A percentile compares a stretch with the other conserved stretches of the same genome.
Evolutionary conservation across 2,113 vertebrate genomes (phyloP).

Genomic region (Coryphaenoides rupestris): DNA sequence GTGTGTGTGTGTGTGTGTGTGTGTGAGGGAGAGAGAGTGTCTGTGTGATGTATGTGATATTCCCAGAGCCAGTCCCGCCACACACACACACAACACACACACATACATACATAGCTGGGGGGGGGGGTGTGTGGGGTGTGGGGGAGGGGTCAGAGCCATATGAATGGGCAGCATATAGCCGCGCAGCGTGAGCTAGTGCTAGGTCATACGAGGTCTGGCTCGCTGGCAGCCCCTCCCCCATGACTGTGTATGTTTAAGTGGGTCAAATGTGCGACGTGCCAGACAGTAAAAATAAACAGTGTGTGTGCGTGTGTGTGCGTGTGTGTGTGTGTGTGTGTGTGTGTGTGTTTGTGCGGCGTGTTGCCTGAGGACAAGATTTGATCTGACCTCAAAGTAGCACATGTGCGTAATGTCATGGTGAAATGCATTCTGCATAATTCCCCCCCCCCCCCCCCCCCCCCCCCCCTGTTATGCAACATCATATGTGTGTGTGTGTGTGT

Average conservation of each 20-base stretch:
- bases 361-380: no score
- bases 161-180: slow-evolving; percentile 36
- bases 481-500: no score
- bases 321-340: no score
- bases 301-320: no score
- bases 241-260: slow-evolving; percentile 48
- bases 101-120: slow-evolving; percentile 5
- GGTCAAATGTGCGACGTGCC: slow-evolving; percentile 27
- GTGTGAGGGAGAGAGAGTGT: not conserved
- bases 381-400: no score
- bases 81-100: no score
- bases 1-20: slow-evolving; percentile 17
- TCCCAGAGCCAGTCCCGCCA: not conserved
- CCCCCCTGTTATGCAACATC: no score
- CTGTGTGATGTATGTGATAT: slow-evolving; percentile 1
- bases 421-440: no score
- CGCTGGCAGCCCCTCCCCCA: slow-evolving; percentile 27
- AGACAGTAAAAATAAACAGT: slow-evolving; percentile 14
- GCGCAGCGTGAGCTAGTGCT: slow-evolving; percentile 27
- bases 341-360: no score
- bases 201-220: slow-evolving; percentile 53
- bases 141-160: no score
- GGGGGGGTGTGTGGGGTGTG: slow-evolving; percentile 7
- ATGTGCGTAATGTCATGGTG: no score
- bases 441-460: no score